Conservation (phyloP, 1,140 invertebrate genomes). For the Neocloeon triangulifer region DNA sequence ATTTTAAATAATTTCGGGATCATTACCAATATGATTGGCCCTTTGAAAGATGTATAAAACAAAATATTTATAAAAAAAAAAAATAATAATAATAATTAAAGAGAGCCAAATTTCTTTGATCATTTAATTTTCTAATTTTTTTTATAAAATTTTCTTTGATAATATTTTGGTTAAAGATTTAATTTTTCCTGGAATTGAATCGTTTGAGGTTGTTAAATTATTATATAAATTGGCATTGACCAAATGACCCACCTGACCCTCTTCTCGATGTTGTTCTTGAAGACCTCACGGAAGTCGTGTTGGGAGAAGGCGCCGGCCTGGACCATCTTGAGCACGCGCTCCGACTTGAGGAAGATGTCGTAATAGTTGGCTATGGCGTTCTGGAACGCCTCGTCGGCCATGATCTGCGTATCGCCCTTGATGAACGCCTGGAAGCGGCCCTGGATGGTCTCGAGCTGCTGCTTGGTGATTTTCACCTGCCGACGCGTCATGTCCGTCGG, state of each 20-base stretch:
- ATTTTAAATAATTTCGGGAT: no score
- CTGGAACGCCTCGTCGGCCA: constrained; percentile 97
- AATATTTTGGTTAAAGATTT: no score
- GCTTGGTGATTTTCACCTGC: constrained; percentile 84
- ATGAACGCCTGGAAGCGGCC: constrained; percentile 81
- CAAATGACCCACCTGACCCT: constrained; percentile 78
- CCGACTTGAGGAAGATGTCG: constrained; percentile 93
- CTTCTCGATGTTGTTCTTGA: constrained; percentile 93
- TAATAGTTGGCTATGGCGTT: constrained; percentile 95
- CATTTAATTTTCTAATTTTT: no score
- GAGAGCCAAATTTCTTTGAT: no score
- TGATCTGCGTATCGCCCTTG: constrained; percentile 90
- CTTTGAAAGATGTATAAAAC: no score
- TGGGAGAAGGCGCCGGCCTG: constrained; percentile 91
- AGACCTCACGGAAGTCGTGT: constrained; percentile 96
- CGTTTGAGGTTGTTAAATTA: no score
- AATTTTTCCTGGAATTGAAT: no score
- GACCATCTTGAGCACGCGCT: constrained; percentile 87
- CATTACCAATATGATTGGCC: no score
- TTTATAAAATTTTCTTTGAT: no score
- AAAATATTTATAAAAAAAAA: no score
- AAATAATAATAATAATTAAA: no score
- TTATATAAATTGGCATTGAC: no score
- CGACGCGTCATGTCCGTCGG: constrained; percentile 89
- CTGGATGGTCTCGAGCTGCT: constrained; percentile 87